Percentiles rank a stretch among this genome's conserved stretches.
These are phyloP conservation scores for Fistularia commersonii DNA, from an alignment of 2,797 vertebrate species.

Conservation along the genomic window DNA sequence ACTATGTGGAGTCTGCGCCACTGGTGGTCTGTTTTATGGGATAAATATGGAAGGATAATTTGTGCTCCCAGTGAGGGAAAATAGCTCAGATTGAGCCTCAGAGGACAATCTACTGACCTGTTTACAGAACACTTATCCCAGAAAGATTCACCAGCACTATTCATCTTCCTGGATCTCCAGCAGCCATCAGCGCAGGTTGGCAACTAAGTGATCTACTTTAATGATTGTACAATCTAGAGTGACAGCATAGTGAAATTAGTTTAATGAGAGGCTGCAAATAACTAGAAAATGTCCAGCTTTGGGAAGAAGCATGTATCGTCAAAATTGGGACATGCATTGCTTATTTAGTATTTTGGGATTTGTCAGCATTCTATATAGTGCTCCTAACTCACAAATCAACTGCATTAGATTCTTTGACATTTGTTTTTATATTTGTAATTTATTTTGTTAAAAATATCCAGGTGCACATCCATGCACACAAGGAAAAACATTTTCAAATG, in stretches of 20 bases:
- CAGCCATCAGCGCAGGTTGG: constrained; percentile 31
- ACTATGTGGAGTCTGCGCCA: constrained; percentile 39
- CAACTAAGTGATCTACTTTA: constrained; percentile 48
- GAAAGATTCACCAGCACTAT: constrained; percentile 62
- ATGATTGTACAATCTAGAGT: constrained; percentile 46
- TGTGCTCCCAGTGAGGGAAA: constrained; percentile 67
- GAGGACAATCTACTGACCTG: constrained; percentile 68
- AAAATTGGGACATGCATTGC: constrained; percentile 23
- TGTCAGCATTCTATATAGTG: too few relatives aligned
- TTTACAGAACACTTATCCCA: constrained; percentile 72
- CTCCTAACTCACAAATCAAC: too few relatives aligned
- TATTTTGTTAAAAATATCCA: background rate
- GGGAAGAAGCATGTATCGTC: constrained; percentile 7
- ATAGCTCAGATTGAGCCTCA: constrained; percentile 65
- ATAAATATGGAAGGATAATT: constrained; percentile 66
- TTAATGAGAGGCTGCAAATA: constrained; percentile 37
- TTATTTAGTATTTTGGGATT: constrained; percentile 8
- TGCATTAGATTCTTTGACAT: background rate
- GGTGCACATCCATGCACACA: too few relatives aligned
- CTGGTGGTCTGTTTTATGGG: constrained; percentile 62
- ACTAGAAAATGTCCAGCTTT: constrained; percentile 24
- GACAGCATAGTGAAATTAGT: constrained; percentile 47
- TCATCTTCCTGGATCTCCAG: constrained; percentile 52
- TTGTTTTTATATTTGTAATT: background rate
- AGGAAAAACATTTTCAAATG: too few relatives aligned